Percentiles rank a stretch among this genome's conserved stretches.
phyloP scores from a whole-genome alignment of 1,140 invertebrate genomes.

The Zaprionus davidi region DNA sequence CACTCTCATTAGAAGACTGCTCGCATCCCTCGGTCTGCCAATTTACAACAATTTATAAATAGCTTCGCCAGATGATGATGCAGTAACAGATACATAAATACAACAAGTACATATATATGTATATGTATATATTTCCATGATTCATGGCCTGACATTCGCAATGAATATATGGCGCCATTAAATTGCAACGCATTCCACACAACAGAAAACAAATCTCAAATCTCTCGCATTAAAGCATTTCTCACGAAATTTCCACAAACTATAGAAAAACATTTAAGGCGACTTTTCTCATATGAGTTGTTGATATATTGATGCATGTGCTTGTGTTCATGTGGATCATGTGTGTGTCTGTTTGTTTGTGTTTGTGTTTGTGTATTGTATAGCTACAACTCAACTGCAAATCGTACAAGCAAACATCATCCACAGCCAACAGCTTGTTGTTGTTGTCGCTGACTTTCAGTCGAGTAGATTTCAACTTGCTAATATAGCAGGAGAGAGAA shows the following conservation, averaged over 20 bases:
- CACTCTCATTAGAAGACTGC: neutral
- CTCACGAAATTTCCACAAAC: slow-evolving; percentile 24
- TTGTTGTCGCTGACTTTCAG: slow-evolving; percentile 45
- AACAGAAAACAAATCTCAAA: slow-evolving; percentile 17
- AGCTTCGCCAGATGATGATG: slow-evolving; percentile 17
- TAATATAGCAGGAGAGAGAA: slow-evolving; percentile 49
- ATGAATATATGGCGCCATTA: slow-evolving; percentile 47
- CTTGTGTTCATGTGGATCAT: slow-evolving; percentile 9
- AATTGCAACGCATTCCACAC: slow-evolving; percentile 31
- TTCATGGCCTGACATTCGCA: slow-evolving; percentile 29
- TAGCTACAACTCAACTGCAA: slow-evolving; percentile 59
- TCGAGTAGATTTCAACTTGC: slow-evolving; percentile 62
- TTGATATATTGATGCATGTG: slow-evolving; percentile 21
- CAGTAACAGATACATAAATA: neutral
- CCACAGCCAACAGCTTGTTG: slow-evolving; percentile 22
- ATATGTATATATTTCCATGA: slow-evolving; percentile 9
- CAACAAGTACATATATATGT: neutral
- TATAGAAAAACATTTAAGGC: slow-evolving; percentile 14
- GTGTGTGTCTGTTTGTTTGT: neutral
- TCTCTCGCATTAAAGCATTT: neutral
- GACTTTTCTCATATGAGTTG: slow-evolving; percentile 27
- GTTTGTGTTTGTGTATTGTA: slow-evolving; percentile 12
- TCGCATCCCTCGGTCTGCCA: neutral
- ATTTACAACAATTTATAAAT: slow-evolving; percentile 15
- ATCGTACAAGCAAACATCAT: slow-evolving; percentile 70